Conservation (phyloP, 2,888 invertebrate genomes). For the Volucella inflata region DNA sequence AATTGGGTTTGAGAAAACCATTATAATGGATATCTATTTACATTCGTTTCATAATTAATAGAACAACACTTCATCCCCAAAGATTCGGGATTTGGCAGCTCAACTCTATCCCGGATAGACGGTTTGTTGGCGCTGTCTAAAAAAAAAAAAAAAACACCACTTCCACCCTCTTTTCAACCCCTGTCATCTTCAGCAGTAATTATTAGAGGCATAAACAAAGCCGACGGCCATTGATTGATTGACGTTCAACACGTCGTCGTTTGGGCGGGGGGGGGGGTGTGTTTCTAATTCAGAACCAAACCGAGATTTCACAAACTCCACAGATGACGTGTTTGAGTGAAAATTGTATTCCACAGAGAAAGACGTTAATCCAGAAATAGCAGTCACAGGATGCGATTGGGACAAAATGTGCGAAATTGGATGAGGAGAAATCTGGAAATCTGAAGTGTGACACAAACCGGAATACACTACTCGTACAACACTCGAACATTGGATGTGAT, state of each 20-base stretch:
- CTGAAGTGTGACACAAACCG: conserved; percentile 11
- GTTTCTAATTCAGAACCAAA: too few relatives aligned
- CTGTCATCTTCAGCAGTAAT: conserved; percentile 67
- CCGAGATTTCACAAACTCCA: neutral
- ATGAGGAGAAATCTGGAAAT: conserved; percentile 15
- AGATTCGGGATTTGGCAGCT: conserved; percentile 22
- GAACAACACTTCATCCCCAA: conserved; percentile 37
- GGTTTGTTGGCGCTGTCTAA: conserved; percentile 1
- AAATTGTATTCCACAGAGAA: neutral
- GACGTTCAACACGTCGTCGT: conserved; percentile 65
- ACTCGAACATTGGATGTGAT: conserved; percentile 8
- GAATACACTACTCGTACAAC: conserved; percentile 2
- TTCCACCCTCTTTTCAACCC: conserved; percentile 43
- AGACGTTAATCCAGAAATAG: conserved; percentile 24
- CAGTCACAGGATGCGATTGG: conserved; percentile 24
- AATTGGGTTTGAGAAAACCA: conserved; percentile 16
- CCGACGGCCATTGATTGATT: conserved; percentile 68
- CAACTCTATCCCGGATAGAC: conserved; percentile 9
- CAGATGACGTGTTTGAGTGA: neutral
- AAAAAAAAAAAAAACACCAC: neutral
- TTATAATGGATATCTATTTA: conserved; percentile 67
- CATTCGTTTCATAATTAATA: conserved; percentile 69
- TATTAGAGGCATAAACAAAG: conserved; percentile 64
- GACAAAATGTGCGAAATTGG: conserved; percentile 42
- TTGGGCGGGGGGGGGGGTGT: neutral